Conservation (phyloP, 2,888 invertebrate species). For the Ectemnius lituratus region DNA sequence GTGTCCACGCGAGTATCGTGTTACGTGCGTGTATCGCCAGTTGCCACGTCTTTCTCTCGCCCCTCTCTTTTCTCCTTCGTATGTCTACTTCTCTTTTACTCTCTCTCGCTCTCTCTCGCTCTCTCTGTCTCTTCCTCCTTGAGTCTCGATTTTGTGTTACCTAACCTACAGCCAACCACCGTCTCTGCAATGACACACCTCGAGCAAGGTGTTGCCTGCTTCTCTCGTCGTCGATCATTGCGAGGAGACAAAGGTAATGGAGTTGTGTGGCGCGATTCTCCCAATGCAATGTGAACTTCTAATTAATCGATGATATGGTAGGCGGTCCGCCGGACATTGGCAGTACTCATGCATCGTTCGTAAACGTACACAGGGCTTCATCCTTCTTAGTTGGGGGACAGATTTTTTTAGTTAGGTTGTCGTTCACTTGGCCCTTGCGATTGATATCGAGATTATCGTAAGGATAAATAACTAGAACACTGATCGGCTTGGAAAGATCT, state of each 20-base stretch:
- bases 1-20: slow-evolving; percentile 5
- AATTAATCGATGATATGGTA: slow-evolving; percentile 49
- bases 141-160: neutral
- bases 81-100: neutral
- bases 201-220: slow-evolving; percentile 20
- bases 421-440: no score
- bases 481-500: no score
- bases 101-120: neutral
- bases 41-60: neutral
- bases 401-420: no score
- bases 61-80: neutral
- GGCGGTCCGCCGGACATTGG: slow-evolving; percentile 30
- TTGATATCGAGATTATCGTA: no score
- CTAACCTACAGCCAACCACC: slow-evolving; percentile 3
- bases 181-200: slow-evolving; percentile 7
- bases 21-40: neutral
- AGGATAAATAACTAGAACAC: no score
- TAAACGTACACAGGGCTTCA: no score
- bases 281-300: slow-evolving; percentile 44
- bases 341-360: slow-evolving; percentile 17
- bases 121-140: neutral
- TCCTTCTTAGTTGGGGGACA: no score
- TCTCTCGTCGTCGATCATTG: slow-evolving; percentile 23
- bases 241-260: slow-evolving; percentile 28
- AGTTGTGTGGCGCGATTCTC: slow-evolving; percentile 25